A percentile compares a stretch with the other conserved stretches of the same genome.
Conservation (phyloP, 2,113 vertebrate genomes). For the Sinocyclocheilus rhinocerous region DNA sequence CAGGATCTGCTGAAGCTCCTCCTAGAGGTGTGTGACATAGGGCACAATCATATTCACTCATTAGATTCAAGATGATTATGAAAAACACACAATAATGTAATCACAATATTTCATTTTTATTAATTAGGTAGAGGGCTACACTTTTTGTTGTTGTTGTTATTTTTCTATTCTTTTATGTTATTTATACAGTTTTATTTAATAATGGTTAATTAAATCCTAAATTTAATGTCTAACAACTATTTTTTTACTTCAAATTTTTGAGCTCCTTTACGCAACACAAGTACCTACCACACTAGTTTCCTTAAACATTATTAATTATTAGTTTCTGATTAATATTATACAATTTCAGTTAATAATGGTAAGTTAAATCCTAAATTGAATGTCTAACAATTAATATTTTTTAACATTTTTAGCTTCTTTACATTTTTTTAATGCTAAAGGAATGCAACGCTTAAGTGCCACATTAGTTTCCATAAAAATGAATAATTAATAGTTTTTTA, state of each 20-base stretch:
- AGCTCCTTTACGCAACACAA: background rate
- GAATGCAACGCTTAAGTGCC: too few relatives aligned
- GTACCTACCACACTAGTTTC: background rate
- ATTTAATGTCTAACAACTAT: too few relatives aligned
- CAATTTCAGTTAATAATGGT: too few relatives aligned
- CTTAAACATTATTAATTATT: background rate
- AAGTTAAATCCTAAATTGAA: too few relatives aligned
- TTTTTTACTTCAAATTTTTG: background rate
- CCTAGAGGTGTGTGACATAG: constrained; percentile 46
- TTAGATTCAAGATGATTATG: background rate
- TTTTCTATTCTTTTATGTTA: background rate
- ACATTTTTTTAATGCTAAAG: too few relatives aligned
- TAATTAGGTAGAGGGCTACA: background rate
- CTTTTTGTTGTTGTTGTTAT: too few relatives aligned
- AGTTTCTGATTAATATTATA: background rate
- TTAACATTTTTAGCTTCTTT: too few relatives aligned
- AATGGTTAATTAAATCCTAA: background rate
- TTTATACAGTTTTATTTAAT: background rate
- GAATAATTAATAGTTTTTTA: background rate
- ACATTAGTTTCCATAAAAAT: too few relatives aligned
- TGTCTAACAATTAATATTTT: too few relatives aligned
- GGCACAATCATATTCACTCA: background rate
- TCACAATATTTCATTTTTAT: background rate
- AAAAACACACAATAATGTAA: background rate
- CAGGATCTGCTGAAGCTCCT: constrained; percentile 30